Conservation (phyloP, 2,113 vertebrate species). For the Dipodomys merriami region DNA sequence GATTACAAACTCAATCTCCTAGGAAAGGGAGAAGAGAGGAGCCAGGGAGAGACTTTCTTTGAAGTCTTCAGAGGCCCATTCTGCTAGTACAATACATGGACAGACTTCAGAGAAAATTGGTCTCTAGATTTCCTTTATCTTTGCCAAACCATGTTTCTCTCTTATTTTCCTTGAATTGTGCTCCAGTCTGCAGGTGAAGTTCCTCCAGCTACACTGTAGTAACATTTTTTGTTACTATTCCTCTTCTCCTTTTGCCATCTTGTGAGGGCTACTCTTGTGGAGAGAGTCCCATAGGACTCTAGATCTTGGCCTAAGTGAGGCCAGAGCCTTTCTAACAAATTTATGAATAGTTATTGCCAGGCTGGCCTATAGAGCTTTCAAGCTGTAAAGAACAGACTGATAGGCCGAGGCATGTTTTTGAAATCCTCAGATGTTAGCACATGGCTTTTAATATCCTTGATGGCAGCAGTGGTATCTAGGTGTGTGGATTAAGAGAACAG, state of each 20-base stretch:
- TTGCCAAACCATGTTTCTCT: conserved; percentile 11
- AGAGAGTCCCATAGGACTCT: background rate
- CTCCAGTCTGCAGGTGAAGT: background rate
- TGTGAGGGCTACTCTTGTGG: background rate
- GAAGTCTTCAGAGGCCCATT: background rate
- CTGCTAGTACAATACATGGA: background rate
- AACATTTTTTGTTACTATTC: background rate
- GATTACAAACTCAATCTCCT: background rate
- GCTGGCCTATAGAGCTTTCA: background rate
- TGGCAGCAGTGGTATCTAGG: background rate
- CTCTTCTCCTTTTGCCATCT: conserved; percentile 30
- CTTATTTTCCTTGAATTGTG: background rate
- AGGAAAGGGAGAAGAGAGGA: background rate
- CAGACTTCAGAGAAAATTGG: conserved; percentile 13
- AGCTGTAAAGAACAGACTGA: background rate
- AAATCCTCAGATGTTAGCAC: background rate
- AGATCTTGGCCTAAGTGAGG: background rate
- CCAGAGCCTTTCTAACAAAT: background rate
- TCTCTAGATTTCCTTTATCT: conserved; percentile 28
- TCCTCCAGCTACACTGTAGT: conserved; percentile 25
- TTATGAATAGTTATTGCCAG: conserved; percentile 3
- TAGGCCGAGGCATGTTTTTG: background rate
- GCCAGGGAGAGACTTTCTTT: background rate
- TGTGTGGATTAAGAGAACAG: background rate
- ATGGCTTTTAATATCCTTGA: conserved; percentile 29